These are phyloP conservation scores for Cylas formicarius DNA, from an alignment of 1,140 invertebrate genomes.

Conservation along the genomic window DNA sequence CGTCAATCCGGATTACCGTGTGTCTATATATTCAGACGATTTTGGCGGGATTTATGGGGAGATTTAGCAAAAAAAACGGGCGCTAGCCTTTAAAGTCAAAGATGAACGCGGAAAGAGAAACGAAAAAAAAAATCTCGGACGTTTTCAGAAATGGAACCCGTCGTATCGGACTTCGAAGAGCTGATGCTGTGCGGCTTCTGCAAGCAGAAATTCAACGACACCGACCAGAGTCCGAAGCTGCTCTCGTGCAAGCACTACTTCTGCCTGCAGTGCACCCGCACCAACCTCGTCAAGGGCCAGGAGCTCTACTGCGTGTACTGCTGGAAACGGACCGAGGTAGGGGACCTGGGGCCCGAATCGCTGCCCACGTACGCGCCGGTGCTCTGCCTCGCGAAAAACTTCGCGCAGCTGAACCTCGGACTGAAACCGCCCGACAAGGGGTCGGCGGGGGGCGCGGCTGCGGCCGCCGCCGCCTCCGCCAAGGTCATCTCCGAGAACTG, in stretches of 20 bases:
- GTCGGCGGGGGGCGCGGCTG: too few relatives aligned
- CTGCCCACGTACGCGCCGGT: conserved; percentile 59
- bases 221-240: conserved; percentile 61
- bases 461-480: conserved; percentile 2
- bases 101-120: too few relatives aligned
- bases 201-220: conserved; percentile 43
- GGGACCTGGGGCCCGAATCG: conserved; percentile 53
- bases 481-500: conserved; percentile 53
- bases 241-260: conserved; percentile 69
- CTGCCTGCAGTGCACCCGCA: conserved; percentile 64
- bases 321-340: conserved; percentile 58
- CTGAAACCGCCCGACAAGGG: conserved; percentile 42
- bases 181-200: conserved; percentile 28
- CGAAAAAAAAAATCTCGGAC: too few relatives aligned
- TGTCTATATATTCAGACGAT: too few relatives aligned
- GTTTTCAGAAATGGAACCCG: conserved; percentile 46
- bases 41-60: too few relatives aligned
- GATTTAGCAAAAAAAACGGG: too few relatives aligned
- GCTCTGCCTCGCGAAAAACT: conserved; percentile 54
- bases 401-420: conserved; percentile 49
- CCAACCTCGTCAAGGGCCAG: conserved; percentile 53
- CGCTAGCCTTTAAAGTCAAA: too few relatives aligned
- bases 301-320: conserved; percentile 62
- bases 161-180: conserved; percentile 49
- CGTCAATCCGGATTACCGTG: too few relatives aligned